Conservation (phyloP, 2,113 vertebrate genomes). For the Bambusicola thoracicus region DNA sequence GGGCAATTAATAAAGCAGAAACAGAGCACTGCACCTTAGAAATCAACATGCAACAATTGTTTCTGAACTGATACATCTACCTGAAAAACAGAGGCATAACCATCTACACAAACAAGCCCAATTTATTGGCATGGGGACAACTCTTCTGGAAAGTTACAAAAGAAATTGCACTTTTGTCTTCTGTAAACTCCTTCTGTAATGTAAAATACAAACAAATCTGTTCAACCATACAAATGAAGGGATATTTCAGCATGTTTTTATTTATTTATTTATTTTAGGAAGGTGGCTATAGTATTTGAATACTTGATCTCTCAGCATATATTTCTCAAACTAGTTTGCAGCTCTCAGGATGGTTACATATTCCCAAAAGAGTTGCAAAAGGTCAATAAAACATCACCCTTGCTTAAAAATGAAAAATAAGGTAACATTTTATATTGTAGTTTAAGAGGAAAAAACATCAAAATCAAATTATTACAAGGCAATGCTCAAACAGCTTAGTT, state of each 20-base stretch:
- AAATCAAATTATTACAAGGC: background rate
- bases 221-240: background rate
- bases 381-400: background rate
- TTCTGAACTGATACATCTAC: background rate
- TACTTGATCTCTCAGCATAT: background rate
- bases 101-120: background rate
- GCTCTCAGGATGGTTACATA: background rate
- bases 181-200: background rate
- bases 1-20: background rate
- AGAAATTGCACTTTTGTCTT: background rate
- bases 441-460: background rate
- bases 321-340: background rate
- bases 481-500: background rate
- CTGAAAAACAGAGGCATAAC: background rate
- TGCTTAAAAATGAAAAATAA: background rate
- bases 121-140: background rate
- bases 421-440: background rate
- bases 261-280: too few relatives aligned
- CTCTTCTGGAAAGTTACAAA: background rate
- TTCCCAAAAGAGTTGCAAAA: background rate
- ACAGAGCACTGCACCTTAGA: background rate
- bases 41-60: background rate
- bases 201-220: background rate
- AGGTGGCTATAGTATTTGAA: background rate
- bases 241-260: background rate